Percentiles rank a stretch among this genome's conserved stretches.
Conservation (phyloP, 2,797 vertebrate species). For the Lacerta bilineata region DNA sequence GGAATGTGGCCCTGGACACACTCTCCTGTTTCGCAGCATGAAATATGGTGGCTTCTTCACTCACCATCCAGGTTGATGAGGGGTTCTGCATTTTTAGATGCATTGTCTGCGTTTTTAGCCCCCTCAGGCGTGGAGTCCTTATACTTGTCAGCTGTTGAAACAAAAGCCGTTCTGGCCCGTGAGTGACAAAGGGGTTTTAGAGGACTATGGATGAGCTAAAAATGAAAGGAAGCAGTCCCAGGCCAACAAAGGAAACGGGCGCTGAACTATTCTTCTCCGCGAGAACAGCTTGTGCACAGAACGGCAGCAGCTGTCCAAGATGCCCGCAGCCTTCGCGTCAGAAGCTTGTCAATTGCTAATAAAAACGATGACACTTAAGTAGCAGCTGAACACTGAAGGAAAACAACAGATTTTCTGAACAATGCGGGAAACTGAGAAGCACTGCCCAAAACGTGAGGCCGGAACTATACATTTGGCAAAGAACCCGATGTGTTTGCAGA, state of each 20-base stretch:
- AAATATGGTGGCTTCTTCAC: slow-evolving; percentile 52
- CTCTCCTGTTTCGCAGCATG: neutral
- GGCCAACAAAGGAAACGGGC: neutral
- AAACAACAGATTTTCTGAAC: neutral
- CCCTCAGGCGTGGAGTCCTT: slow-evolving; percentile 87
- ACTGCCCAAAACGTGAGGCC: neutral
- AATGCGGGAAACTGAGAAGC: neutral
- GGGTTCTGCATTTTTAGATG: slow-evolving; percentile 87
- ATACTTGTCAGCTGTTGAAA: slow-evolving; percentile 92
- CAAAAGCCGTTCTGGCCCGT: slow-evolving; percentile 39
- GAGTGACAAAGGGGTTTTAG: neutral
- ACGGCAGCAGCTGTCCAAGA: slow-evolving; percentile 16
- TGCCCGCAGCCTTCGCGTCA: neutral
- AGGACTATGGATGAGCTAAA: neutral
- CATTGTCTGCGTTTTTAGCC: slow-evolving; percentile 79
- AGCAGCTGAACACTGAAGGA: neutral
- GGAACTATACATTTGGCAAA: neutral
- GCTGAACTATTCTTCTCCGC: neutral
- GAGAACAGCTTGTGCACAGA: slow-evolving; percentile 13
- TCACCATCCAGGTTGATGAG: slow-evolving; percentile 95
- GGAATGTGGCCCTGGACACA: neutral
- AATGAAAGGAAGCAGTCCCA: slow-evolving; percentile 29
- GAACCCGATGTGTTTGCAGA: neutral
- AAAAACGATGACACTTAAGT: neutral
- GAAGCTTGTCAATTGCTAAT: neutral